phyloP scores from a whole-genome alignment of 2,113 vertebrate species.

The Ceyx cyanopectus region DNA sequence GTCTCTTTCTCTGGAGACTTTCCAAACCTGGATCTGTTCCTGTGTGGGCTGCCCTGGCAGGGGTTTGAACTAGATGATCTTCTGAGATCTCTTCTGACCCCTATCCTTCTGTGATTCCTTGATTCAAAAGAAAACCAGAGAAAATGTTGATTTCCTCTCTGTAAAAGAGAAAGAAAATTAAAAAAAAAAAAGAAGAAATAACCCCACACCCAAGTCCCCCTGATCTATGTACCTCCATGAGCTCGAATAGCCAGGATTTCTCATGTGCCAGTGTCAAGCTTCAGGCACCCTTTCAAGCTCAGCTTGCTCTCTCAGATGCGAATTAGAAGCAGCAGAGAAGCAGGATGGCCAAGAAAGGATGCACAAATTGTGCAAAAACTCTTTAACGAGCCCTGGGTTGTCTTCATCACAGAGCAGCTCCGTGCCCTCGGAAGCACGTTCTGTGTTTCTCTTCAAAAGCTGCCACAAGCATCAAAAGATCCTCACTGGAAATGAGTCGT shows the following conservation, averaged over 20 bases:
- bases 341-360: not conserved
- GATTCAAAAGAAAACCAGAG: not conserved
- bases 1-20: not conserved
- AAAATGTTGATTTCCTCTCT: not conserved
- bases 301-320: not conserved
- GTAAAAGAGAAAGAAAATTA: not conserved
- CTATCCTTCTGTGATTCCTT: too few species aligned
- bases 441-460: constrained; percentile 27
- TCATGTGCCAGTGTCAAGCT: not conserved
- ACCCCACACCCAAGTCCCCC: not conserved
- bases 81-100: too few species aligned
- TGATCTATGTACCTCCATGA: not conserved
- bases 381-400: constrained; percentile 34
- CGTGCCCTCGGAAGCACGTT: not conserved
- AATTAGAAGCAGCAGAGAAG: not conserved
- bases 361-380: not conserved
- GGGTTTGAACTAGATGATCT: too few species aligned
- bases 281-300: constrained; percentile 16
- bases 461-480: constrained; percentile 32
- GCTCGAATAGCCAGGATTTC: not conserved
- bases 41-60: not conserved
- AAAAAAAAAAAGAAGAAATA: not conserved
- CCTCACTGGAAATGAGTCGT: not conserved
- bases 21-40: too few species aligned
- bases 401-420: not conserved